Evolutionary conservation across 2,113 vertebrate species (phyloP), one percentile per base, ranked within the genome.

Genomic region (Urocitellus parryii): DNA sequence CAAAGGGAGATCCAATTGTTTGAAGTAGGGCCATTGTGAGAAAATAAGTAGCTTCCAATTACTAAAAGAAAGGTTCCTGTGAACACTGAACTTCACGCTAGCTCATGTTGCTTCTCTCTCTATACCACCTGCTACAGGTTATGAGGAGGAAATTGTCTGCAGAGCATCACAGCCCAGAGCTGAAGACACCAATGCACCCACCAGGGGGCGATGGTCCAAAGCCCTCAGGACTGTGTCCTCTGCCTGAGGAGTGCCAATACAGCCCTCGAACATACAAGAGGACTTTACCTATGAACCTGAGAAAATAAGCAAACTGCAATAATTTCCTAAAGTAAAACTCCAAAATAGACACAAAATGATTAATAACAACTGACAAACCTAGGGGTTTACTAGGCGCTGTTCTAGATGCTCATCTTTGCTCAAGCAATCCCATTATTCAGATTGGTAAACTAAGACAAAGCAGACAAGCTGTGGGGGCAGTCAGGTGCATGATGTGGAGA

Each of bases 21-120:
- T 27, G 4, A 18, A 9, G 14, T 0, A 2, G 10, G 32, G 3
- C 0, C 1, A 0, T 7, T 0, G 0, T 0, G 27, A 83, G 0
- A 2, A 25, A 18, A 34, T 34, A 14, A 27, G 11, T 12, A 22
- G 29, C 10, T 37, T 68, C 20, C 34, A 8, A 16, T 20, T 0
- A 4, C 18, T 5, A 20, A 0, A 5, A 18, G 14, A 65, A 42
- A 25, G 0, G 0, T 5, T 17, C 24, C 87, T 34, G 0, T 4
- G 2, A 14, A 56, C 20, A 8, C 1, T 6, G 4, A 13, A 73
- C 22, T 42, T 58, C 1, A 16, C 3, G 32, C 0, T 2, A 65
- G 34, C 29, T 29, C 11, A 0, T 10, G 4, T 0, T 24, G 9
- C 9, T 10, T 32, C 27, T 2, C 0, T 9, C 12, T 58, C 2